Base-by-base conservation (phyloP, 2,888 invertebrate genomes). In the Apamea sordens region DNA sequence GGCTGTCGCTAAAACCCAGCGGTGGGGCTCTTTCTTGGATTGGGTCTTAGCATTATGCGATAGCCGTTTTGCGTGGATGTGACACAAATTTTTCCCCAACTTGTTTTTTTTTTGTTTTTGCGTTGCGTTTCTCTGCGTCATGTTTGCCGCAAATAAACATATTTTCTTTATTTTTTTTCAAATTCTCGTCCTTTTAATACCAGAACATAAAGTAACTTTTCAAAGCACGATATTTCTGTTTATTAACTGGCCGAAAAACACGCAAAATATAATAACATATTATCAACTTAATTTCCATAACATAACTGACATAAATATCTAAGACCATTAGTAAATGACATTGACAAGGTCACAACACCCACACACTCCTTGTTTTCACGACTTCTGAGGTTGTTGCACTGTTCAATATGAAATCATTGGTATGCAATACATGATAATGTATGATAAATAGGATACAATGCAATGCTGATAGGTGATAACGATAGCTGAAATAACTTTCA, bases 321-420 rank as follows among this genome's bases (percentile, higher is more conserved):
- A 11, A 73, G 41, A 68, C 73, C 53, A 82, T 78, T 73, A 83
- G 44, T 76, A 65, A 86, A 44, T 68, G 63, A 36, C n/a, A 63
- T 75, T 69, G 71, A 73, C 75, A 83, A 83, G 86, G 83, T 76
- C 83, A 67, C 50, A 28, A n/a, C 75, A 61, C 86, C 70, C 70
- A 83, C 86, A 59, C 59, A 32, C 28, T 6, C 6, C 10, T 13
- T 24, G 11, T 50, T 75, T 41, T 47, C 1, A 82, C 13, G 21
- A 50, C 41, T n/a, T 50, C 2, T 50, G 68, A 77, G 80, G 88
- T 88, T 67, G 18, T 80, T 79, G 86, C 71, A 80, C 86, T 83
- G 7, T 59, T 28, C 21, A 36, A 28, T 72, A 82, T 32, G 61
- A 80, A 75, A 75, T 77, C 73, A 83, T 80, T 82, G 13, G 68